Percentiles rank a stretch among this genome's conserved stretches.
phyloP scores from a whole-genome alignment of 2,888 invertebrate genomes.

The Pseudococcus viburni region DNA sequence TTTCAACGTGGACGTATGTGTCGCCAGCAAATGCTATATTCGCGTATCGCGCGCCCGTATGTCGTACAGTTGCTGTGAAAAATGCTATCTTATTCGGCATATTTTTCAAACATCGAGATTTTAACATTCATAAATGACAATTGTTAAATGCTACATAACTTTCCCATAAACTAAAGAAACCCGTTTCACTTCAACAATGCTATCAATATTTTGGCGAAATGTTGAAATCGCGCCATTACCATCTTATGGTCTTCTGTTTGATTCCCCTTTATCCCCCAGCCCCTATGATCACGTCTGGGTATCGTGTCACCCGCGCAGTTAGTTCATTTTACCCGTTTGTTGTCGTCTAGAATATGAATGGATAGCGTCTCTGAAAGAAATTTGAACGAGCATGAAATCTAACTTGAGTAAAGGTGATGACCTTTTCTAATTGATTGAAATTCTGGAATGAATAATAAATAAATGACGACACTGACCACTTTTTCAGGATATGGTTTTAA shows the following conservation, averaged over 20 bases:
- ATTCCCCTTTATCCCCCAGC: too few species aligned
- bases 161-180: constrained; percentile 21
- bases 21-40: neutral
- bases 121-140: constrained; percentile 6
- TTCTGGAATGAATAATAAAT: too few species aligned
- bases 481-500: too few species aligned
- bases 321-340: too few species aligned
- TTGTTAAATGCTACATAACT: constrained; percentile 53
- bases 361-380: too few species aligned
- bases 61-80: neutral
- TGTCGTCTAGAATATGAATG: too few species aligned
- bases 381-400: too few species aligned
- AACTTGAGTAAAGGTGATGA: too few species aligned
- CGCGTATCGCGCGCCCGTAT: neutral
- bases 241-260: neutral
- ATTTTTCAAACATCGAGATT: constrained; percentile 7
- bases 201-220: constrained; percentile 44
- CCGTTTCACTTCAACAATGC: constrained; percentile 49
- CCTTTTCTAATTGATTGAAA: too few species aligned
- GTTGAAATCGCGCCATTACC: constrained; percentile 25
- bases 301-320: too few species aligned
- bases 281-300: too few species aligned
- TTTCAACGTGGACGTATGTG: neutral
- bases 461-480: too few species aligned
- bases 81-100: neutral